A percentile compares a stretch with the other conserved stretches of the same genome.
phyloP scores from a whole-genome alignment of 2,797 vertebrate genomes.

The Schizopygopsis malacanthus region DNA sequence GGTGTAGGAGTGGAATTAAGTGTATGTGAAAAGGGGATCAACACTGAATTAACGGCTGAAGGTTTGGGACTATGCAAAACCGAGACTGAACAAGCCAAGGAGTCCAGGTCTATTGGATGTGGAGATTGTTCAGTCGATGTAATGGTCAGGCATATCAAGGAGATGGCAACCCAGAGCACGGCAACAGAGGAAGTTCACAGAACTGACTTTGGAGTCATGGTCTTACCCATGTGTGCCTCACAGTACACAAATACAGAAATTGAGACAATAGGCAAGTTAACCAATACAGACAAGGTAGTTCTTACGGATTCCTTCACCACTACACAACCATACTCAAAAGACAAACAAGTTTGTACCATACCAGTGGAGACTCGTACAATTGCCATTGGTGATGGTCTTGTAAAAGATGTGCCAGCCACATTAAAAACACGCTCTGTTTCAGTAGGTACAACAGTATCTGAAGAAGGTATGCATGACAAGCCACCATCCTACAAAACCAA shows the following conservation, averaged over 20 bases:
- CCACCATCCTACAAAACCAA: slow-evolving; percentile 82
- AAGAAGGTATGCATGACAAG: slow-evolving; percentile 61
- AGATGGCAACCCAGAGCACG: slow-evolving; percentile 73
- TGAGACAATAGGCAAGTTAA: slow-evolving; percentile 77
- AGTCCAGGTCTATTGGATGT: slow-evolving; percentile 83
- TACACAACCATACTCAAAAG: slow-evolving; percentile 73
- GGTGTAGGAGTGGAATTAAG: slow-evolving; percentile 76
- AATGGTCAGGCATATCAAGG: slow-evolving; percentile 72
- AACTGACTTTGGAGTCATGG: slow-evolving; percentile 82
- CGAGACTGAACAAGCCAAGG: slow-evolving; percentile 60
- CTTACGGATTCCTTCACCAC: slow-evolving; percentile 82
- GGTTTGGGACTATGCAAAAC: slow-evolving; percentile 62
- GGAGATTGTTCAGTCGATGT: slow-evolving; percentile 89
- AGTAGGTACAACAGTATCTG: slow-evolving; percentile 84
- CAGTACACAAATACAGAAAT: slow-evolving; percentile 82
- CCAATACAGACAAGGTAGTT: slow-evolving; percentile 76
- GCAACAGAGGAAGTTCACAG: slow-evolving; percentile 75
- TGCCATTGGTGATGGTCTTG: slow-evolving; percentile 90
- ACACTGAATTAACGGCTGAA: slow-evolving; percentile 78
- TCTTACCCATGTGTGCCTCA: slow-evolving; percentile 73
- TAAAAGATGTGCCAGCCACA: slow-evolving; percentile 81
- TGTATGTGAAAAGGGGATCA: slow-evolving; percentile 79
- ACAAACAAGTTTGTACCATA: slow-evolving; percentile 87
- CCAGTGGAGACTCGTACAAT: slow-evolving; percentile 82
- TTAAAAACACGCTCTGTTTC: slow-evolving; percentile 87